These are phyloP conservation scores for Chamaea fasciata DNA, from an alignment of 2,113 vertebrate genomes.

Conservation along the genomic window DNA sequence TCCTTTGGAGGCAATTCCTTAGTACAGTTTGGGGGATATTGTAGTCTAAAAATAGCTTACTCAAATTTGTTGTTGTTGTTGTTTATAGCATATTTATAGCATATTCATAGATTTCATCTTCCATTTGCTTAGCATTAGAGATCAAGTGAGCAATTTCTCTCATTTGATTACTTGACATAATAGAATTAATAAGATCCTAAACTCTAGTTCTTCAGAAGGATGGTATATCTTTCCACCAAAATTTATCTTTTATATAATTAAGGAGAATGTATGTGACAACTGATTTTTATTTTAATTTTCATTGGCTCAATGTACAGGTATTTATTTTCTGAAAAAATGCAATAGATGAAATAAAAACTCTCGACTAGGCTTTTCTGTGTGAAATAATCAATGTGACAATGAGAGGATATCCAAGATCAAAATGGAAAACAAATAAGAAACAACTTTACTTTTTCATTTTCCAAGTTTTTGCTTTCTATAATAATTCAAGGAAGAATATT, in stretches of 20 bases:
- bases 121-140: conserved; percentile 6
- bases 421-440: neutral
- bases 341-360: neutral
- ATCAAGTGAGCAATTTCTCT: neutral
- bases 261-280: neutral
- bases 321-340: neutral
- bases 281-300: neutral
- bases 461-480: neutral
- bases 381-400: conserved; percentile 20
- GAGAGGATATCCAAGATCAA: neutral
- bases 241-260: neutral
- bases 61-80: neutral
- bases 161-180: neutral
- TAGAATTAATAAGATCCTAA: neutral
- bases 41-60: neutral
- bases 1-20: neutral
- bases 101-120: conserved; percentile 2
- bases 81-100: neutral
- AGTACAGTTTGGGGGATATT: neutral
- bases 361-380: conserved; percentile 8
- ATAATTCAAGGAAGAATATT: neutral
- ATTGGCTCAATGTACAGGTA: neutral
- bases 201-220: neutral
- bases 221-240: neutral
- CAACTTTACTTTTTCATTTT: neutral